Conservation (phyloP, 2,888 invertebrate species). For the Drosophila robusta region DNA sequence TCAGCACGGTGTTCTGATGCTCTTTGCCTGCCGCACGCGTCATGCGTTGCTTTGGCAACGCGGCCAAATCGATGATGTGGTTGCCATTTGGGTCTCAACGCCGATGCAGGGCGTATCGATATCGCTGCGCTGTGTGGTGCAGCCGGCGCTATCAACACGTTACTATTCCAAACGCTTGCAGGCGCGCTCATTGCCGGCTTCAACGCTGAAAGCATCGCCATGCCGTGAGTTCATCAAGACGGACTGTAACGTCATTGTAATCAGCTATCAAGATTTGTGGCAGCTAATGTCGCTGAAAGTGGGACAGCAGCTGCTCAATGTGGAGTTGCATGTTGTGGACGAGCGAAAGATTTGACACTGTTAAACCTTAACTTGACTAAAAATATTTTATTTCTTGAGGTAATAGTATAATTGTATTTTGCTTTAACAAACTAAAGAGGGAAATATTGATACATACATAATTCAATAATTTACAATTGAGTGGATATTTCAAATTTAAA, state of each 20-base stretch:
- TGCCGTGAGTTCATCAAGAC: slow-evolving; percentile 64
- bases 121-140: slow-evolving; percentile 57
- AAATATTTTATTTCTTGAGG: slow-evolving; percentile 49
- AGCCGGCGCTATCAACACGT: slow-evolving; percentile 27
- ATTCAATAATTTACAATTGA: slow-evolving; percentile 9
- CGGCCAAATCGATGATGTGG: slow-evolving; percentile 41
- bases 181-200: slow-evolving; percentile 31
- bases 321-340: slow-evolving; percentile 54
- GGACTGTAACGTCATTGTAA: slow-evolving; percentile 54
- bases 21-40: slow-evolving; percentile 66
- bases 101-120: slow-evolving; percentile 50
- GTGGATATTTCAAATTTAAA: slow-evolving; percentile 2
- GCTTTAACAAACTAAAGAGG: slow-evolving; percentile 37
- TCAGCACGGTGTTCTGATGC: slow-evolving; percentile 51
- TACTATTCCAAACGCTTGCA: slow-evolving; percentile 50
- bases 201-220: neutral
- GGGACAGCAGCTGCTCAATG: slow-evolving; percentile 37
- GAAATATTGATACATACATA: slow-evolving; percentile 27
- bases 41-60: slow-evolving; percentile 59
- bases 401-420: slow-evolving; percentile 35
- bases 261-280: slow-evolving; percentile 51
- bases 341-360: slow-evolving; percentile 41
- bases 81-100: slow-evolving; percentile 55
- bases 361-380: slow-evolving; percentile 14
- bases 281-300: slow-evolving; percentile 21